Evolutionary conservation across 2,888 invertebrate genomes (phyloP).

Genomic region (Tiliacea citrago): DNA sequence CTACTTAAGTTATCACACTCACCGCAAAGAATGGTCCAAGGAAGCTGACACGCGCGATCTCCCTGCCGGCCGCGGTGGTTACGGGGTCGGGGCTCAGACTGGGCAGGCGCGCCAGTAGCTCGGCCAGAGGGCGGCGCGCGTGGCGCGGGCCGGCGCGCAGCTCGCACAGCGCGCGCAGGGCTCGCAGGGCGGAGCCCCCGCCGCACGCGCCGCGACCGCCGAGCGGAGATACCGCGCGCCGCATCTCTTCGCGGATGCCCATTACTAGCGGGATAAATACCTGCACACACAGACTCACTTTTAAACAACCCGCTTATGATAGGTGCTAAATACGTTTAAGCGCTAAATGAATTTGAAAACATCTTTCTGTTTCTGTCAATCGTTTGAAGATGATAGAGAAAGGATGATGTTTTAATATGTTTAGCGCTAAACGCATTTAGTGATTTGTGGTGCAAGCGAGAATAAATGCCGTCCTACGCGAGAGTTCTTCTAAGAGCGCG

Average conservation of each 20-base stretch:
- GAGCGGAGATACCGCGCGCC: slow-evolving; percentile 93
- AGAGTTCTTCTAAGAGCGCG: background rate
- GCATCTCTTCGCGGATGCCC: slow-evolving; percentile 89
- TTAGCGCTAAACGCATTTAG: background rate
- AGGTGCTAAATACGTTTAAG: background rate
- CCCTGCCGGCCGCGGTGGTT: slow-evolving; percentile 95
- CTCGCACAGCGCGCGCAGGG: slow-evolving; percentile 95
- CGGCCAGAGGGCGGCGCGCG: slow-evolving; percentile 93
- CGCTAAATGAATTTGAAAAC: background rate
- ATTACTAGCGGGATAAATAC: slow-evolving; percentile 84
- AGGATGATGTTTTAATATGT: background rate
- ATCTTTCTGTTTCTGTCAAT: background rate
- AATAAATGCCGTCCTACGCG: background rate
- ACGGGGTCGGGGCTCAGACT: slow-evolving; percentile 93
- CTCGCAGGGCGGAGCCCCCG: slow-evolving; percentile 93
- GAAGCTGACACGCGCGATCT: slow-evolving; percentile 95
- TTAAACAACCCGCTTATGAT: background rate
- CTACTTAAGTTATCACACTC: slow-evolving; percentile 58
- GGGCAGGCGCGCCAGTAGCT: slow-evolving; percentile 83
- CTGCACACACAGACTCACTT: slow-evolving; percentile 69
- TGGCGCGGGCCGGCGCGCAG: slow-evolving; percentile 93
- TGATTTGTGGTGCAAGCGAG: background rate
- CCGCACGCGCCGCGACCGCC: slow-evolving; percentile 93
- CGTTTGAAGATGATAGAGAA: background rate
- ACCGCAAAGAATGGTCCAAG: slow-evolving; percentile 98